phyloP scores from a whole-genome alignment of 2,797 vertebrate genomes.

The Heteromormyrus szaboi region DNA sequence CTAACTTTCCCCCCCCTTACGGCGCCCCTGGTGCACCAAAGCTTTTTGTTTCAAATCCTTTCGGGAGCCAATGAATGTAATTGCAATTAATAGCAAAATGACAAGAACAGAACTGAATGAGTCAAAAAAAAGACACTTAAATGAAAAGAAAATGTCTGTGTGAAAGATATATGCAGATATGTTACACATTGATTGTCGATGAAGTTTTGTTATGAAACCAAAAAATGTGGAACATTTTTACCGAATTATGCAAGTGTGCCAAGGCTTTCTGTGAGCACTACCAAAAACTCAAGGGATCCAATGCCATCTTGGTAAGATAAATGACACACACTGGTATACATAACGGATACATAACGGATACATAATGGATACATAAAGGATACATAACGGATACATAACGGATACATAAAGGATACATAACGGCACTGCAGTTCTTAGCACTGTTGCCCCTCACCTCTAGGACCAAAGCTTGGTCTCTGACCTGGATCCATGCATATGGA shows the following conservation, averaged over 20 bases:
- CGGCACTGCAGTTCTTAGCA: background rate
- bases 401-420: no score
- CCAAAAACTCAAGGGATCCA: background rate
- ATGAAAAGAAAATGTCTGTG: background rate
- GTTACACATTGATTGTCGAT: background rate
- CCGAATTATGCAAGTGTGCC: background rate
- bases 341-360: no score
- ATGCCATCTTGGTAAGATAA: background rate
- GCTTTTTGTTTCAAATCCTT: background rate
- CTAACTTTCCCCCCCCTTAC: no score
- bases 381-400: no score
- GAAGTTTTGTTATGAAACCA: background rate
- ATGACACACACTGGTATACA: background rate
- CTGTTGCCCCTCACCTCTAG: background rate
- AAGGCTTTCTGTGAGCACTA: background rate
- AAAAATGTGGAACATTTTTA: background rate
- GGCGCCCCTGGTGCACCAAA: background rate
- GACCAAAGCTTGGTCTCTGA: background rate
- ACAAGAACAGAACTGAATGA: background rate
- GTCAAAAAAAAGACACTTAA: background rate
- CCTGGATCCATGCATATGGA: background rate
- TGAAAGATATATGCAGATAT: background rate
- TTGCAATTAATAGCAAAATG: background rate
- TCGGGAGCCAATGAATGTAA: background rate
- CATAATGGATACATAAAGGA: no score